A percentile compares a stretch with the other conserved stretches of the same genome.
Conservation (phyloP, 2,113 vertebrate genomes). For the Microcebus murinus region DNA sequence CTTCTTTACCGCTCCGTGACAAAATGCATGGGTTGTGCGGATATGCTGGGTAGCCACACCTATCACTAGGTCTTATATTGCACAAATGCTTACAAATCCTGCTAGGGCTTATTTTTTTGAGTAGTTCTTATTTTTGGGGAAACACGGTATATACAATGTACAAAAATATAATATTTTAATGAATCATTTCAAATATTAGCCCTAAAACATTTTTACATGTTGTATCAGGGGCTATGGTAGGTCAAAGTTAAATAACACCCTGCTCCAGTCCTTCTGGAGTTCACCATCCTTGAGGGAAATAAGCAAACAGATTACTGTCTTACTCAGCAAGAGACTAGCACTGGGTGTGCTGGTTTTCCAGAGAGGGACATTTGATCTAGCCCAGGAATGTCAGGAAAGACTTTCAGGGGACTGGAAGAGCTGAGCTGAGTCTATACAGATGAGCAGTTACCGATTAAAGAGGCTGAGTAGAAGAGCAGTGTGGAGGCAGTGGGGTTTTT, state of each 20-base stretch:
- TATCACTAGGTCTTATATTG: too few relatives aligned
- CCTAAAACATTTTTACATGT: neutral
- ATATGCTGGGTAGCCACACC: too few relatives aligned
- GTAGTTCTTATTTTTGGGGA: too few relatives aligned
- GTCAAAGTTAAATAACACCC: neutral
- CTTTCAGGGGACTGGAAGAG: neutral
- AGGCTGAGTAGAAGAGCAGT: too few relatives aligned
- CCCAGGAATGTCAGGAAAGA: neutral
- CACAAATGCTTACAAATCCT: too few relatives aligned
- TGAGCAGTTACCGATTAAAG: neutral
- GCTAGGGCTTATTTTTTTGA: too few relatives aligned
- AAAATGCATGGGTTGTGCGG: too few relatives aligned
- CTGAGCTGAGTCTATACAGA: neutral
- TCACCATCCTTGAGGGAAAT: neutral
- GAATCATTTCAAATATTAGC: neutral
- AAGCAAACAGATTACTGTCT: neutral
- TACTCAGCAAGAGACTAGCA: neutral
- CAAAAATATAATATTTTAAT: neutral
- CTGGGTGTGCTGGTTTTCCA: neutral
- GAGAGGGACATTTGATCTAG: neutral
- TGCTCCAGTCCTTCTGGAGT: neutral
- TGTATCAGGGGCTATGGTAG: neutral
- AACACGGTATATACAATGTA: neutral
- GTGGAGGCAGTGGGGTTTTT: too few relatives aligned
- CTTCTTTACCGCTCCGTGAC: too few relatives aligned